These are phyloP conservation scores for Acrocephalus kingi DNA, from an alignment of 2,113 vertebrate species.

Conservation along the genomic window DNA sequence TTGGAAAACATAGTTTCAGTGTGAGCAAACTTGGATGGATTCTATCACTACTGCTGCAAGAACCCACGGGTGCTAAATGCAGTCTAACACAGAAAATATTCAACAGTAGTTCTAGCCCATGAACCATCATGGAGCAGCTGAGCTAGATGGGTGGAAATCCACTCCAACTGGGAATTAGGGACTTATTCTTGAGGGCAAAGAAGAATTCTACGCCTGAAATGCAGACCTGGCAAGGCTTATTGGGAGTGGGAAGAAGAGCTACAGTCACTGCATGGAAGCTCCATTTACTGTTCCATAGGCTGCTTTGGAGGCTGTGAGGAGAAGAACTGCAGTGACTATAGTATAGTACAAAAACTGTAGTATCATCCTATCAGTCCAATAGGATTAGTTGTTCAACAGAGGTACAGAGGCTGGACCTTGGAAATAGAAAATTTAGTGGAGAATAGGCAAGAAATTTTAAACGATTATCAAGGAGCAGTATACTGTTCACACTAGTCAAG, in stretches of 20 bases:
- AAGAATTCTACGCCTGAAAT: neutral
- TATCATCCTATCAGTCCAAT: neutral
- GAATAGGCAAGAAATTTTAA: neutral
- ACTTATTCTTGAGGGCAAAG: neutral
- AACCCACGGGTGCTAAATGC: neutral
- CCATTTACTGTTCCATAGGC: neutral
- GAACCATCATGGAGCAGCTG: neutral
- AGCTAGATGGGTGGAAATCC: neutral
- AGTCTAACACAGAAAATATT: neutral
- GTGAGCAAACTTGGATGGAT: neutral
- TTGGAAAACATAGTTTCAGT: neutral
- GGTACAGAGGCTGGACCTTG: neutral
- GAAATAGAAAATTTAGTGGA: neutral
- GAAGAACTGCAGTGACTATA: neutral
- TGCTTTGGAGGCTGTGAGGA: neutral
- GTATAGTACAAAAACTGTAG: neutral
- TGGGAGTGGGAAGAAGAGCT: neutral
- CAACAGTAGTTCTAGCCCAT: neutral
- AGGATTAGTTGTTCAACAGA: neutral
- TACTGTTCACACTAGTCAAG: neutral
- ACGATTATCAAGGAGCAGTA: neutral
- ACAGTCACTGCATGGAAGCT: neutral
- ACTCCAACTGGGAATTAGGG: neutral
- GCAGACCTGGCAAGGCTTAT: neutral
- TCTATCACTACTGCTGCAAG: neutral